These are phyloP conservation scores for Drosophila kikkawai DNA, from an alignment of 1,140 invertebrate genomes.

Conservation along the genomic window DNA sequence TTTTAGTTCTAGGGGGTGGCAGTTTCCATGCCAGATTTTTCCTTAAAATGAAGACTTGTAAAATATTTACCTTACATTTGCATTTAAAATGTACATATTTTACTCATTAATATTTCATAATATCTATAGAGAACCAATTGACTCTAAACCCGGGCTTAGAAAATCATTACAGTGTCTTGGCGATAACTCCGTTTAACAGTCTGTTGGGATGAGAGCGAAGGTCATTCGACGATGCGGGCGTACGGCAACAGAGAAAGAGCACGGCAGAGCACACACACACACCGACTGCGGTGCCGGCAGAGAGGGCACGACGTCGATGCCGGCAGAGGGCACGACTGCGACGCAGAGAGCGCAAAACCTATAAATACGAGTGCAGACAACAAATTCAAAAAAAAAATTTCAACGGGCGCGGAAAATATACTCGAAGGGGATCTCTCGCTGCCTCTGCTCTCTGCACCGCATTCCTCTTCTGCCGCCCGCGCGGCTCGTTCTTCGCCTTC, in stretches of 20 bases:
- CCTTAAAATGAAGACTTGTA: too few relatives aligned
- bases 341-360: constrained; percentile 15
- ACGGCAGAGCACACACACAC: constrained; percentile 7
- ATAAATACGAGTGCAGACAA: constrained; percentile 17
- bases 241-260: constrained; percentile 6
- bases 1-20: not conserved
- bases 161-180: not conserved
- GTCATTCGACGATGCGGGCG: not conserved
- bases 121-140: not conserved
- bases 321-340: constrained; percentile 19
- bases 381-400: constrained; percentile 2
- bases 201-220: constrained; percentile 8
- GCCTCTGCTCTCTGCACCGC: constrained; percentile 13
- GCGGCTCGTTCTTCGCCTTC: constrained; percentile 2
- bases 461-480: constrained; percentile 19
- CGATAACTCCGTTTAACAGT: not conserved
- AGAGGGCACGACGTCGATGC: constrained; percentile 4
- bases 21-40: not conserved
- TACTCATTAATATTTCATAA: not conserved
- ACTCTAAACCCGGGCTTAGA: not conserved
- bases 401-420: constrained; percentile 10
- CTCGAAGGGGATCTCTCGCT: constrained; percentile 18
- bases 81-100: too few relatives aligned
- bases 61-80: too few relatives aligned
- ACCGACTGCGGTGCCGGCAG: not conserved